These are phyloP conservation scores for Ormyrus thymus DNA, from an alignment of 2,888 invertebrate species.

Conservation along the genomic window DNA sequence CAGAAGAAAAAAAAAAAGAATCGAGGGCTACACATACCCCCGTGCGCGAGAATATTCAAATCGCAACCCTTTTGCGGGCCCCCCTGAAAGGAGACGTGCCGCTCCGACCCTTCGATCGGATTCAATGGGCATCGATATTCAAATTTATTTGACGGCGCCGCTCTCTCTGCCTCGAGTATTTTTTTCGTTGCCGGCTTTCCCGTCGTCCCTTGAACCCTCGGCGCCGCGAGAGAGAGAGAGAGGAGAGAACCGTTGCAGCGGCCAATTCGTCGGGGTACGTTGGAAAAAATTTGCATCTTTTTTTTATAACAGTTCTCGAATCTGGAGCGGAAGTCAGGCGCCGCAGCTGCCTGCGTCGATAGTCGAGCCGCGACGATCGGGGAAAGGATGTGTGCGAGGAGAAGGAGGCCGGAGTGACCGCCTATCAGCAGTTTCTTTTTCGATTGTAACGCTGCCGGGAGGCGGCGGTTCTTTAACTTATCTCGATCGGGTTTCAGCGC, in stretches of 20 bases:
- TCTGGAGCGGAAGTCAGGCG: conserved; percentile 65
- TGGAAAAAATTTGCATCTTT: conserved; percentile 67
- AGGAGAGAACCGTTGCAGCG: conserved; percentile 64
- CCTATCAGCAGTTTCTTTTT: conserved; percentile 8
- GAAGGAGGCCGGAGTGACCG: conserved; percentile 15
- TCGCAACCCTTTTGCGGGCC: conserved; percentile 70
- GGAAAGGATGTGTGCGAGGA: no score
- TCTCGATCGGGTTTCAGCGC: neutral
- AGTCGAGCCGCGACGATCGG: no score
- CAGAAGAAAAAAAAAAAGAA: conserved; percentile 58
- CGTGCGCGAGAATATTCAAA: conserved; percentile 74
- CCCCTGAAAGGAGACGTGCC: conserved; percentile 61
- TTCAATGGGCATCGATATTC: conserved; percentile 76
- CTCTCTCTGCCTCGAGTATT: conserved; percentile 12
- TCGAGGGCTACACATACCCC: conserved; percentile 65
- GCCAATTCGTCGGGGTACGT: conserved; percentile 61
- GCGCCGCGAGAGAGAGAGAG: conserved; percentile 56
- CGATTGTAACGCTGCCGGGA: conserved; percentile 21
- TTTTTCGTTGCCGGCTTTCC: conserved; percentile 35
- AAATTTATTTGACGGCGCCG: conserved; percentile 73
- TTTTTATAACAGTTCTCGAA: conserved; percentile 53
- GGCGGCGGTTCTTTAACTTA: neutral
- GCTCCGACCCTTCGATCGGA: conserved; percentile 73
- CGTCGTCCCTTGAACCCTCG: conserved; percentile 34
- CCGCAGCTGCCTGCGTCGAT: conserved; percentile 40